Base-by-base conservation (phyloP, 2,113 vertebrate genomes). In the Prunella fulvescens region DNA sequence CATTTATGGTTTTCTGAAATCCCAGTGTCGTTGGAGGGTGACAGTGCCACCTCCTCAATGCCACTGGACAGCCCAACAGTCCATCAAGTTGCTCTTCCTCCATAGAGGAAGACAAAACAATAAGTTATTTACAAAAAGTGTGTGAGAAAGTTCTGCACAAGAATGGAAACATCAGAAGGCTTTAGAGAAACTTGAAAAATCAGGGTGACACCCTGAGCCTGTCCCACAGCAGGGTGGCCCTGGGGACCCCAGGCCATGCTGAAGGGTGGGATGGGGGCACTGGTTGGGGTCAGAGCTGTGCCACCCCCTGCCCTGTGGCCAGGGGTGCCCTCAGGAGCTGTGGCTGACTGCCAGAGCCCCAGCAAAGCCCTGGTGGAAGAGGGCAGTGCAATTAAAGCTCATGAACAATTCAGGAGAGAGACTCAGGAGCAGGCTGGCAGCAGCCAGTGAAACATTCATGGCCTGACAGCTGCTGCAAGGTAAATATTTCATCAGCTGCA, bases 401-500 rank as follows among this genome's bases (percentile, higher is more conserved):
- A 89, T 92, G 22, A 96, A 48, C 74, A 70, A 92, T 88, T 58
- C 60, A 91, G 71, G 51, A 69, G 24, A 1, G 10, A 45, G 64
- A 92, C 84, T 86, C 74, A 61, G 73, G 58, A 72, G 61, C 33
- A 14, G 60, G 57, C 69, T 91, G 79, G 84, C 78, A 81, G 81
- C 70, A 87, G 77, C 73, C 58, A 65, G 90, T 79, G 90, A 93
- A 80, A 88, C 86, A 66, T 91, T 81, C 48, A 90, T 77, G 87
- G 80, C 77, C 69, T 71, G 91, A 76, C 79, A 95, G 92, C 92
- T 94, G 92, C 93, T 96, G 72, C 79, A 70, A 92, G 58, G 93
- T 89, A 88, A 96, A 77, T 90, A 93, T 95, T 93, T 93, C 72
- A 96, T 86, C 84, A 90, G 74, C 74, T 90, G 39, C 86, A 71